Percentiles rank a stretch among this genome's conserved stretches.
These are phyloP conservation scores for Caenorhabditis latens DNA, from an alignment of 1,140 invertebrate genomes.

Conservation along the genomic window DNA sequence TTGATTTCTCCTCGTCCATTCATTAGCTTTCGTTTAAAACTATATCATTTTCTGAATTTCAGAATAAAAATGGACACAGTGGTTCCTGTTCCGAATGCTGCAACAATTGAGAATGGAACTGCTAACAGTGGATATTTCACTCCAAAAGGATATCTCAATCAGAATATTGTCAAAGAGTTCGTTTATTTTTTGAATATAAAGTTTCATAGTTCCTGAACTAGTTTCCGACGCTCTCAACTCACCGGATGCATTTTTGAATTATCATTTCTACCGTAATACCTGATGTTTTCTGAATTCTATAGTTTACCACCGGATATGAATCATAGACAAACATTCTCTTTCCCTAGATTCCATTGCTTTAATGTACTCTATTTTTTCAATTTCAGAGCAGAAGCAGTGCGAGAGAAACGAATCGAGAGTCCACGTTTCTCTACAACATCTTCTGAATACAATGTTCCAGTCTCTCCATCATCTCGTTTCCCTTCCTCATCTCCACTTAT, in stretches of 20 bases:
- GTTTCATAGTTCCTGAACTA: too few species aligned
- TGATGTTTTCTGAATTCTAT: too few species aligned
- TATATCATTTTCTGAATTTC: not conserved
- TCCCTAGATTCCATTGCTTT: not conserved
- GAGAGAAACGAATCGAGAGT: constrained; percentile 31
- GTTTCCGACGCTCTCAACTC: too few species aligned
- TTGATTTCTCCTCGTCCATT: not conserved
- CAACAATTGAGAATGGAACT: constrained; percentile 8
- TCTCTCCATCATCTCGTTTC: constrained; percentile 36
- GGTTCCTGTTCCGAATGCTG: constrained; percentile 9
- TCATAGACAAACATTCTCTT: not conserved
- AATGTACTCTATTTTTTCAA: too few species aligned
- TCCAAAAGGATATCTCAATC: constrained; percentile 42
- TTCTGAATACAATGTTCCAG: constrained; percentile 22
- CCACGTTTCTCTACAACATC: constrained; percentile 38
- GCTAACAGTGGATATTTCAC: constrained; percentile 20
- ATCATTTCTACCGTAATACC: too few species aligned
- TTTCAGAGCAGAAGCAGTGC: constrained; percentile 24
- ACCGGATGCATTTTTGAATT: too few species aligned
- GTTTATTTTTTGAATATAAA: not conserved
- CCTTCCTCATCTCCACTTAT: constrained; percentile 32
- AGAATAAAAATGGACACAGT: constrained; percentile 32
- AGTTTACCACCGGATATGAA: too few species aligned
- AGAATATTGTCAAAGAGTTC: constrained; percentile 34
- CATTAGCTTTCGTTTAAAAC: not conserved